A percentile compares a stretch with the other conserved stretches of the same genome.
Conservation (phyloP, 2,888 invertebrate species). For the Hirtodrosophila histrioides region DNA sequence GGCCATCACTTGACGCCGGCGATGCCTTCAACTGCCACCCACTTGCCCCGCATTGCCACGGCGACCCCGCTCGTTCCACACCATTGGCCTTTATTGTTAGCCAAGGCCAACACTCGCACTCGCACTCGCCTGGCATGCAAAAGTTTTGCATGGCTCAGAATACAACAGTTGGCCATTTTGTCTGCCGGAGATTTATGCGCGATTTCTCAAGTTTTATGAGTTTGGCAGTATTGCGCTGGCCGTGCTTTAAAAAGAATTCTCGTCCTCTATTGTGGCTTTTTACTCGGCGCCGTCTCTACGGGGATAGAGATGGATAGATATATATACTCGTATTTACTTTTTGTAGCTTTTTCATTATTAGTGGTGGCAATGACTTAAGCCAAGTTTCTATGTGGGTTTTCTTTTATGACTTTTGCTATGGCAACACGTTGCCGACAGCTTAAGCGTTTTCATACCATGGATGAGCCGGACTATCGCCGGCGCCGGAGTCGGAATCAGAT, state of each 20-base stretch:
- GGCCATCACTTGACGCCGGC: slow-evolving; percentile 15
- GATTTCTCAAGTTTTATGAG: slow-evolving; percentile 70
- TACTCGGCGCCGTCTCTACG: not conserved
- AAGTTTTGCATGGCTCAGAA: slow-evolving; percentile 22
- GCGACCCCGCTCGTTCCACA: slow-evolving; percentile 27
- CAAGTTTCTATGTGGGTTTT: slow-evolving; percentile 42
- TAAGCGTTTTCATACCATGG: slow-evolving; percentile 21
- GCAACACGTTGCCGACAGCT: slow-evolving; percentile 34
- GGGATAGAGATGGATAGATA: not conserved
- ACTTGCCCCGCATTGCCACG: not conserved
- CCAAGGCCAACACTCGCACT: slow-evolving; percentile 31
- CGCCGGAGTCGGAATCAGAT: no score
- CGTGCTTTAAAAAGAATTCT: slow-evolving; percentile 41
- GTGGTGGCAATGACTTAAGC: slow-evolving; percentile 48
- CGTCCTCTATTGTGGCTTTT: not conserved
- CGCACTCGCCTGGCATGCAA: slow-evolving; percentile 34
- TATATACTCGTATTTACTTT: not conserved
- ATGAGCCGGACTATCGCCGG: slow-evolving; percentile 13
- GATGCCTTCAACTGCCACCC: slow-evolving; percentile 4
- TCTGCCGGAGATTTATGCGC: slow-evolving; percentile 72
- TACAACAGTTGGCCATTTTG: slow-evolving; percentile 74
- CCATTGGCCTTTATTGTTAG: slow-evolving; percentile 63
- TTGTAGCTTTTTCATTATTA: slow-evolving; percentile 46
- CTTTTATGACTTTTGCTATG: slow-evolving; percentile 49
- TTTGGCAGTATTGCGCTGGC: slow-evolving; percentile 42